These are phyloP conservation scores for Pseudocheirus occidentalis DNA, from an alignment of 2,797 vertebrate genomes.

Conservation along the genomic window DNA sequence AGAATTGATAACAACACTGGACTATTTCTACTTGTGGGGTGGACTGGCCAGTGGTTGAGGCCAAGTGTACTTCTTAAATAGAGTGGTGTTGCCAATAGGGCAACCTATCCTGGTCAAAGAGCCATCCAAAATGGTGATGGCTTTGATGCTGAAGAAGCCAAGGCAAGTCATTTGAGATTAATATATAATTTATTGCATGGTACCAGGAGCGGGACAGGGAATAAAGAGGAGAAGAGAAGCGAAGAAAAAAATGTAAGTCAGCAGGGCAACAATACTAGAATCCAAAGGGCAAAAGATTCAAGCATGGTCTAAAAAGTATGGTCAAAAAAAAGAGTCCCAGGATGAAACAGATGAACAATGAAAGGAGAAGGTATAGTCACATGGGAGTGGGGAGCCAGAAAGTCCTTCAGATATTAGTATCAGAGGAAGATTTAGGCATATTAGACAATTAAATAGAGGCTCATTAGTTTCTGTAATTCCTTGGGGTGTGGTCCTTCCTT, in stretches of 20 bases:
- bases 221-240: neutral
- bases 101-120: neutral
- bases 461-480: neutral
- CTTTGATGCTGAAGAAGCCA: neutral
- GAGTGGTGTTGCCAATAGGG: neutral
- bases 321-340: neutral
- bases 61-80: neutral
- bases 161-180: neutral
- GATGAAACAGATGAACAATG: neutral
- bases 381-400: neutral
- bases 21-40: neutral
- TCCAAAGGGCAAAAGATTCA: neutral
- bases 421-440: neutral
- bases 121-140: neutral
- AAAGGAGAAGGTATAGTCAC: neutral
- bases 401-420: neutral
- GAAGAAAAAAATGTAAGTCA: neutral
- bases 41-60: neutral
- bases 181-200: neutral
- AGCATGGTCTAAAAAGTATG: neutral
- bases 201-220: neutral
- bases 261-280: neutral
- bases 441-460: neutral
- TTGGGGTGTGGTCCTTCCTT: neutral
- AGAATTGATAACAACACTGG: neutral